phyloP scores from a whole-genome alignment of 2,888 invertebrate genomes.

The Rotaria sp. region DNA sequence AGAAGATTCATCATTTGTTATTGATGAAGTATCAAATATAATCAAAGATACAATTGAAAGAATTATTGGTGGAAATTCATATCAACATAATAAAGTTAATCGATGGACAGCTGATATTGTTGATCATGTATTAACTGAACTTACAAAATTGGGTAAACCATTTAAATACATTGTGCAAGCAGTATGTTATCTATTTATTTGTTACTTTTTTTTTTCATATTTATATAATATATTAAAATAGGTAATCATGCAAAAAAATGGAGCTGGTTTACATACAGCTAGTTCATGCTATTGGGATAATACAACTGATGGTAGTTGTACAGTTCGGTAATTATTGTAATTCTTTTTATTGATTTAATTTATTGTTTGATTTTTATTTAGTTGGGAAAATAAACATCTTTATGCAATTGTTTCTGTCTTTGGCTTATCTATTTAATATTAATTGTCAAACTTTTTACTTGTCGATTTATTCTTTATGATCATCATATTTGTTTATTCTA shows the following conservation, averaged over 20 bases:
- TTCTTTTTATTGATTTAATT: not conserved
- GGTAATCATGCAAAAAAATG: conserved; percentile 98
- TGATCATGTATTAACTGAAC: conserved; percentile 81
- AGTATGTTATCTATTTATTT: not conserved
- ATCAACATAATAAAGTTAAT: conserved; percentile 91
- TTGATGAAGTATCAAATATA: conserved; percentile 40
- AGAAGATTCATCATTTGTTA: conserved; percentile 39
- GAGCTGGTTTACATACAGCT: conserved; percentile 93
- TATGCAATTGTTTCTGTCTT: not conserved
- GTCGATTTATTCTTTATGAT: not conserved
- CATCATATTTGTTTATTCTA: not conserved
- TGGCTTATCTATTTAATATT: conserved; percentile 22
- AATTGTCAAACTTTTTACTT: not conserved
- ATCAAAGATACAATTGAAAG: conserved; percentile 39
- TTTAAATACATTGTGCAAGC: conserved; percentile 80
- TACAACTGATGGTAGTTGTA: conserved; percentile 92
- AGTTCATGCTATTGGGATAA: conserved; percentile 99
- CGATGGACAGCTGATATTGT: conserved; percentile 96
- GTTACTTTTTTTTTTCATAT: not conserved
- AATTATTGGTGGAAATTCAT: conserved; percentile 53
- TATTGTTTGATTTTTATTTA: not conserved
- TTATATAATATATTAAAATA: conserved; percentile 65
- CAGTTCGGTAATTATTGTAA: not conserved
- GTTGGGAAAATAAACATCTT: conserved; percentile 17
- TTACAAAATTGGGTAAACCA: conserved; percentile 89